Evolutionary conservation across 1,140 invertebrate species (phyloP).

Genomic region (Oedothorax gibbosus): DNA sequence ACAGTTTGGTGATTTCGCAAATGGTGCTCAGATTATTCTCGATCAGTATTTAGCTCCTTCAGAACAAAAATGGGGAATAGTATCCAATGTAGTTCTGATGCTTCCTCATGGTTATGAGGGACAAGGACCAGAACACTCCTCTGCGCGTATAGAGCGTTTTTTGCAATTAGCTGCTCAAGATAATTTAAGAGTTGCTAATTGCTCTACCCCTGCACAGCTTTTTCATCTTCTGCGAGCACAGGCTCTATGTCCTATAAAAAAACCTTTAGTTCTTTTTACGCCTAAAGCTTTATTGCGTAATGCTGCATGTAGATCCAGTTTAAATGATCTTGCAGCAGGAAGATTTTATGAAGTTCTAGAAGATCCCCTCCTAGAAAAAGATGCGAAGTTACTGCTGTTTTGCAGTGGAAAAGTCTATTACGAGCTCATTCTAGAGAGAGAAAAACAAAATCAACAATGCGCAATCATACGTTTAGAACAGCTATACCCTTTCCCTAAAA

Average conservation of each 20-base stretch:
- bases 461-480: too few relatives aligned
- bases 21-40: constrained; percentile 73
- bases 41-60: constrained; percentile 70
- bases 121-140: constrained; percentile 71
- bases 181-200: constrained; percentile 70
- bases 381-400: too few relatives aligned
- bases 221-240: constrained; percentile 73
- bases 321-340: too few relatives aligned
- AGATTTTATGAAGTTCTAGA: too few relatives aligned
- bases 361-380: too few relatives aligned
- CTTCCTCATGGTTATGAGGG: constrained; percentile 72
- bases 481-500: too few relatives aligned
- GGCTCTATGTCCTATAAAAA: constrained; percentile 62
- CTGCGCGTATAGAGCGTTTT: constrained; percentile 69
- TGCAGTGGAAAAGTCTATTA: too few relatives aligned
- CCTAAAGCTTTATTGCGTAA: constrained; percentile 63
- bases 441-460: too few relatives aligned
- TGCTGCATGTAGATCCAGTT: too few relatives aligned
- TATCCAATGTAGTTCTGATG: constrained; percentile 69
- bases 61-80: constrained; percentile 69
- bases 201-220: constrained; percentile 73
- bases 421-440: too few relatives aligned
- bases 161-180: constrained; percentile 69
- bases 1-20: constrained; percentile 74
- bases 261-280: constrained; percentile 8